Conservation (phyloP, 2,888 invertebrate species). For the Chouioia cunea region DNA sequence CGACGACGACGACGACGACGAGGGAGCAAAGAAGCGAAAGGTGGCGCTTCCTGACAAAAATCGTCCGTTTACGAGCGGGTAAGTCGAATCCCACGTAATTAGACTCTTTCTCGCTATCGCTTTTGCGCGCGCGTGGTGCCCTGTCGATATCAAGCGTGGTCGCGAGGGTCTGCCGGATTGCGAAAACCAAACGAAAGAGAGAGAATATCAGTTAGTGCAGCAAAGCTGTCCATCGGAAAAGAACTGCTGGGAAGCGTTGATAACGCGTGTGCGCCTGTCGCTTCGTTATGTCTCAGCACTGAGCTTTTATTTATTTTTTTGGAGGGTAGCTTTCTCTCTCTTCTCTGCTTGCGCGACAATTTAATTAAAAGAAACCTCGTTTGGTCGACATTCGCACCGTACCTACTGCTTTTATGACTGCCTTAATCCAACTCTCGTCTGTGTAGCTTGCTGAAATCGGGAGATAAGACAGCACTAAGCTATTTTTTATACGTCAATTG, state of each 20-base stretch:
- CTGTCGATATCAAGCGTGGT: slow-evolving; percentile 55
- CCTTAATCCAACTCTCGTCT: slow-evolving; percentile 39
- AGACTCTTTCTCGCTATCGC: slow-evolving; percentile 51
- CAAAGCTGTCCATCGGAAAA: slow-evolving; percentile 32
- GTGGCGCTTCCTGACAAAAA: slow-evolving; percentile 24
- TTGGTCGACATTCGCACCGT: slow-evolving; percentile 39
- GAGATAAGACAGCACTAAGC: no score
- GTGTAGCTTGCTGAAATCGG: no score
- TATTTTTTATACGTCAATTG: no score
- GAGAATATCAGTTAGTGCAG: no score
- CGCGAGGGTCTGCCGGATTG: slow-evolving; percentile 44
- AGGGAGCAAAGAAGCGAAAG: neutral
- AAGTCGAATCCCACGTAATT: slow-evolving; percentile 52
- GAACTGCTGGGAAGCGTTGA: slow-evolving; percentile 62
- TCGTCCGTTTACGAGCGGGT: slow-evolving; percentile 45
- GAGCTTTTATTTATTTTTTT: slow-evolving; percentile 49
- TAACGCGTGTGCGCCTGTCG: slow-evolving; percentile 64
- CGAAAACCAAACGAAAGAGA: neutral
- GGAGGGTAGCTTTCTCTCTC: slow-evolving; percentile 2
- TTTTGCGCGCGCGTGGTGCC: slow-evolving; percentile 31
- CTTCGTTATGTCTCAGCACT: slow-evolving; percentile 61
- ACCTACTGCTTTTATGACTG: slow-evolving; percentile 53
- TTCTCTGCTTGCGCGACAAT: slow-evolving; percentile 55
- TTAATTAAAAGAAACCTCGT: slow-evolving; percentile 68
- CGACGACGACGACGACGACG: slow-evolving; percentile 1